Base-by-base conservation (phyloP, 2,888 invertebrate genomes). In the Apoda limacodes region DNA sequence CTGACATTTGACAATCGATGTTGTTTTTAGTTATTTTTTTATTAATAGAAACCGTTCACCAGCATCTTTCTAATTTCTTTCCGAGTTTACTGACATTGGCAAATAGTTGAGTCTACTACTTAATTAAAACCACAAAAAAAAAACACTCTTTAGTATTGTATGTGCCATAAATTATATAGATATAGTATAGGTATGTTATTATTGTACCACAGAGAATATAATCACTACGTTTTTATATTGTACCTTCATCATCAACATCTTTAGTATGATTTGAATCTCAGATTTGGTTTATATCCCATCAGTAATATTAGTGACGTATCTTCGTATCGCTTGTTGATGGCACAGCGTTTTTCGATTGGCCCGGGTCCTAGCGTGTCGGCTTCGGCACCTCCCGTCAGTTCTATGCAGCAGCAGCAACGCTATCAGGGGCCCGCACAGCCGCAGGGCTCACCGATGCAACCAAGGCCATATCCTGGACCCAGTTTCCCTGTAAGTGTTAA, bases 381-480 rank as follows among this genome's bases (percentile, higher is more conserved):
- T 34, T 46, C 64, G 2, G 63, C 57, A 11, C 59, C 63, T 9
- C 60, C 68, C 15, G 83, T 87, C 11, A 83, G 85, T 21, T 83
- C 86, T 36, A 52, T 68, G 53, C 67, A 61, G 31, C 67, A 60
- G 9, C 74, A 65, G 40, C 72, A 61, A 42, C 70, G 74, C 12
- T 75, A 75, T 40, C 55, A 70, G 1, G 66, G 61, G 1, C 60
- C 67, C 1, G 58, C 87, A n/a, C 84, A 85, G 46, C 85, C 85
- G 23, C 85, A 85, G 12, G 83, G 85, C 29, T 85, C 88, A 28
- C 85, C 86, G 13, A 84, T 88, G 50, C 84, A 86, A 26, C 88
- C 88, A 32, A 71, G 89, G 11, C 89, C 88, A 26, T 89, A 89
- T 61, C 83, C 88, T 6, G 86, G 85, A 25, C 88, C 88, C 39